These are phyloP conservation scores for Suillia variegata DNA, from an alignment of 2,888 invertebrate genomes.

Conservation along the genomic window DNA sequence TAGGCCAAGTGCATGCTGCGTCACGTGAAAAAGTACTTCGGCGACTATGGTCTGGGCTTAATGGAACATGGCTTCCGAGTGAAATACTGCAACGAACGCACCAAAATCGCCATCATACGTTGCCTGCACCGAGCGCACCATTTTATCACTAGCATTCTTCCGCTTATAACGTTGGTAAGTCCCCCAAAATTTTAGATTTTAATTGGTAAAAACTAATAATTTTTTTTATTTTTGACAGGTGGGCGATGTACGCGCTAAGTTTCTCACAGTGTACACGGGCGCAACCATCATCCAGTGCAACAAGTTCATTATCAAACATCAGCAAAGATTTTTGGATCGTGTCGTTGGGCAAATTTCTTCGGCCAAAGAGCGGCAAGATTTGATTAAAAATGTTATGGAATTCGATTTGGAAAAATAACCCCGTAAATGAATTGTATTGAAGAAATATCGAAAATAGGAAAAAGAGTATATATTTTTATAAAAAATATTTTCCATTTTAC, in stretches of 20 bases:
- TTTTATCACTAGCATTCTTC: slow-evolving; percentile 72
- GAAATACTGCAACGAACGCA: slow-evolving; percentile 80
- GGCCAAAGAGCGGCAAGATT: slow-evolving; percentile 67
- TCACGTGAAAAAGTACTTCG: slow-evolving; percentile 73
- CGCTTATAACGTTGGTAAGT: slow-evolving; percentile 68
- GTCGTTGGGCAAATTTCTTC: slow-evolving; percentile 68
- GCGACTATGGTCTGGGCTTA: slow-evolving; percentile 77
- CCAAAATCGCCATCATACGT: slow-evolving; percentile 75
- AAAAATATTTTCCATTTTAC: slow-evolving; percentile 31
- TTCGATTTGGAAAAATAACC: slow-evolving; percentile 46
- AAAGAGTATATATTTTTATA: slow-evolving; percentile 30
- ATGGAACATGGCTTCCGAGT: slow-evolving; percentile 74
- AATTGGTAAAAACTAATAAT: neutral
- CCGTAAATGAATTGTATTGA: neutral
- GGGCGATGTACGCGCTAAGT: slow-evolving; percentile 66
- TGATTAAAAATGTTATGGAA: slow-evolving; percentile 61
- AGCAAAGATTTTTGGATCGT: slow-evolving; percentile 69
- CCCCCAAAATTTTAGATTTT: neutral
- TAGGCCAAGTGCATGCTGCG: slow-evolving; percentile 62
- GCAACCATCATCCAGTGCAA: slow-evolving; percentile 82
- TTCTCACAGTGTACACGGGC: slow-evolving; percentile 74
- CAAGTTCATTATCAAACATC: slow-evolving; percentile 72
- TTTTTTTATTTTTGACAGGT: slow-evolving; percentile 54
- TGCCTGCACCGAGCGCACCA: slow-evolving; percentile 77
- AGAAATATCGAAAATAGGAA: slow-evolving; percentile 11